Evolutionary conservation across 2,113 vertebrate species (phyloP).

Genomic region (Sciurus niger): DNA sequence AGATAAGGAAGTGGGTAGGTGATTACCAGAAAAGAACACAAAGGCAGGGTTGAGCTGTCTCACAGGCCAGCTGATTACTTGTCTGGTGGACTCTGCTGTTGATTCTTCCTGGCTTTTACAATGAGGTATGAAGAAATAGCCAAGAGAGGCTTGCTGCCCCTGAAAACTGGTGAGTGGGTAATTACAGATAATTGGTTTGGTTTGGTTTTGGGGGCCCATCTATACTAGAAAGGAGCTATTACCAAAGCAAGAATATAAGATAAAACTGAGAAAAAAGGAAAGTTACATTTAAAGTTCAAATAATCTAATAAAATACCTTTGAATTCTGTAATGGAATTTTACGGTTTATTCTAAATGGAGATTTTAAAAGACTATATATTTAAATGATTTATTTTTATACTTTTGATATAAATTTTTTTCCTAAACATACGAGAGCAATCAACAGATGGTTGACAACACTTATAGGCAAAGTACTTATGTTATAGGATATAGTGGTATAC

Average conservation of each 20-base stretch:
- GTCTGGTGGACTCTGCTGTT: background rate
- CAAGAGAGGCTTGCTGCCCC: background rate
- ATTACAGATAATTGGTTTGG: constrained; percentile 30
- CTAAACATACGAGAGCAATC: constrained; percentile 53
- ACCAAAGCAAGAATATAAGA: constrained; percentile 50
- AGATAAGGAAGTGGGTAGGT: background rate
- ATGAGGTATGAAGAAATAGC: background rate
- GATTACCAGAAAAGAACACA: background rate
- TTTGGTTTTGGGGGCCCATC: background rate
- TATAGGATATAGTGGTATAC: background rate
- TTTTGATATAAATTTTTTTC: constrained; percentile 36
- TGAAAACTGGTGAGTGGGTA: constrained; percentile 28
- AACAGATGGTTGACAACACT: background rate
- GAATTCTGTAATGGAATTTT: constrained; percentile 25
- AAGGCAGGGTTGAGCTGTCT: background rate
- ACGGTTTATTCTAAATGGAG: constrained; percentile 44
- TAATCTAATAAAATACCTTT: constrained; percentile 42
- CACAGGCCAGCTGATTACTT: background rate
- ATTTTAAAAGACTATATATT: constrained; percentile 5
- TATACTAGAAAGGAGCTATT: constrained; percentile 4
- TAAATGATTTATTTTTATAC: constrained; percentile 24
- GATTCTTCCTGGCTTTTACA: constrained; percentile 25
- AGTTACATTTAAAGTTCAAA: constrained; percentile 44
- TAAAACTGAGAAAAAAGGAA: constrained; percentile 38
- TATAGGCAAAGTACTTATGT: constrained; percentile 39